Conservation (phyloP, 92 coral and sea anemone species). For the Epizoanthus fatuus region DNA sequence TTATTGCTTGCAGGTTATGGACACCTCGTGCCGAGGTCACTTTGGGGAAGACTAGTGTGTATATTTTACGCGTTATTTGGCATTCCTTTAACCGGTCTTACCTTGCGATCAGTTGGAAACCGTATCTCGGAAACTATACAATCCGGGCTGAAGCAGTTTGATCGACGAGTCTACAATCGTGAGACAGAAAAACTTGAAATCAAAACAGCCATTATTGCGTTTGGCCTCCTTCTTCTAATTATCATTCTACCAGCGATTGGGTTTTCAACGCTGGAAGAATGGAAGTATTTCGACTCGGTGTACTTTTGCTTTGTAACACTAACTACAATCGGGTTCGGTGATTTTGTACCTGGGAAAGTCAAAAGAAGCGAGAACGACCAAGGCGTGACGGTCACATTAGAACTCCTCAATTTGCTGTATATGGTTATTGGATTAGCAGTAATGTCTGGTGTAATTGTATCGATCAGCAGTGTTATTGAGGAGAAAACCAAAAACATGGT, state of each 20-base stretch:
- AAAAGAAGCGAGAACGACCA: constrained; percentile 21
- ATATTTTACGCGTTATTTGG: constrained; percentile 94
- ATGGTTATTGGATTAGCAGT: constrained; percentile 98
- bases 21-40: constrained; percentile 89
- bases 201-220: constrained; percentile 92
- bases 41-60: constrained; percentile 82
- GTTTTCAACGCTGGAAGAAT: constrained; percentile 70
- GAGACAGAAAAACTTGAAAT: constrained; percentile 96
- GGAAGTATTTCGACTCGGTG: constrained; percentile 87
- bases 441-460: constrained; percentile 98
- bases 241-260: constrained; percentile 90
- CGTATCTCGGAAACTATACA: constrained; percentile 89
- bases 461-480: constrained; percentile 97
- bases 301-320: constrained; percentile 96
- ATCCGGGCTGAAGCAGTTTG: constrained; percentile 70
- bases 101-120: constrained; percentile 96
- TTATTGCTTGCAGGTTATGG: constrained; percentile 88
- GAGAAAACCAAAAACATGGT: constrained; percentile 91
- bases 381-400: constrained; percentile 67
- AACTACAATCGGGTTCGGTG: constrained; percentile 97
- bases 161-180: constrained; percentile 90
- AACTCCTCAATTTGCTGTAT: constrained; percentile 89
- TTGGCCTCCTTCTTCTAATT: constrained; percentile 76
- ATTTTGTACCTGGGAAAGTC: constrained; percentile 79
- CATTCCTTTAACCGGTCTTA: constrained; percentile 94